These are phyloP conservation scores for Poeciliopsis presidionis DNA, from an alignment of 2,797 vertebrate genomes.

Conservation along the genomic window DNA sequence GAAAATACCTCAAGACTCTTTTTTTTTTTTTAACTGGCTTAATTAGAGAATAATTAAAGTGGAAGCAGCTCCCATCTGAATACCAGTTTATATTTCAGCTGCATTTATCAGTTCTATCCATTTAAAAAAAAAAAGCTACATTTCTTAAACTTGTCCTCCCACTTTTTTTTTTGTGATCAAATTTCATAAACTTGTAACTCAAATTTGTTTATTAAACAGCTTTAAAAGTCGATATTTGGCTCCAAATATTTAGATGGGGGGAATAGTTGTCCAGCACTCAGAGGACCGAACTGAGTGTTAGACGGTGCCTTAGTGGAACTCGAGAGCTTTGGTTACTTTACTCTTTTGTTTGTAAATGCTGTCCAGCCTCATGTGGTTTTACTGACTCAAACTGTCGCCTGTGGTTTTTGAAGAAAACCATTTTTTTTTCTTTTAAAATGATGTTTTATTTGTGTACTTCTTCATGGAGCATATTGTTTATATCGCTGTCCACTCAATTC, in stretches of 20 bases:
- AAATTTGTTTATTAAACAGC: neutral
- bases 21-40: neutral
- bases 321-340: neutral
- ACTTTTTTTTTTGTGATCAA: neutral
- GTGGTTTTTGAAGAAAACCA: neutral
- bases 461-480: conserved; percentile 35
- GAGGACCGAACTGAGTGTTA: neutral
- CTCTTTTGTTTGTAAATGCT: conserved; percentile 16
- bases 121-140: neutral
- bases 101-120: neutral
- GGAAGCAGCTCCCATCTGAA: neutral
- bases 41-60: neutral
- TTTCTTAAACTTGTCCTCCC: neutral
- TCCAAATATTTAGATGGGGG: neutral
- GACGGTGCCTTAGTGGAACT: conserved; percentile 12
- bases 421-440: neutral
- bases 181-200: neutral
- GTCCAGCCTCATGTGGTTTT: neutral
- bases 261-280: neutral
- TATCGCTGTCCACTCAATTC: conserved; percentile 31
- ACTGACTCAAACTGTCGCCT: conserved; percentile 4
- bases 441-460: neutral
- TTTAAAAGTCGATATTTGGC: neutral
- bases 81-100: neutral
- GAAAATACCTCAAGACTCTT: conserved; percentile 1